phyloP scores from a whole-genome alignment of 2,113 vertebrate species.

The Syngnathus floridae region DNA sequence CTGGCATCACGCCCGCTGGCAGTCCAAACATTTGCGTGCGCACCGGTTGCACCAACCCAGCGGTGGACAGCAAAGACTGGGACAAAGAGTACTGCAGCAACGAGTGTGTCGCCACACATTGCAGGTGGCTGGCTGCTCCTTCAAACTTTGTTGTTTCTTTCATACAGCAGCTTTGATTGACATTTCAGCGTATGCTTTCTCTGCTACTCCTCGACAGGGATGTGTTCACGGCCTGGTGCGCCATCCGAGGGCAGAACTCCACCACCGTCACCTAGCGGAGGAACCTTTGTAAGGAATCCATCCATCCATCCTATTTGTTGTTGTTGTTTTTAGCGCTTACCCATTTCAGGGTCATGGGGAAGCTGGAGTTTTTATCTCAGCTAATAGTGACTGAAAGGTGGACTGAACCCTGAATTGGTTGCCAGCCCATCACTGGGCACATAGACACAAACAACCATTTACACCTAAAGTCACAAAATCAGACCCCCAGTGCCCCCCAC shows the following conservation, averaged over 20 bases:
- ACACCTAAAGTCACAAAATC: not conserved
- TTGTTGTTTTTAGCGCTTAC: not conserved
- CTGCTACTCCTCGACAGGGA: slow-evolving; percentile 54
- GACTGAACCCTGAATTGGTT: not conserved
- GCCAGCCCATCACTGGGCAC: not conserved
- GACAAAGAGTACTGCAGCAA: slow-evolving; percentile 89
- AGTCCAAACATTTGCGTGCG: slow-evolving; percentile 76
- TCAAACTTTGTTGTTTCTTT: not conserved
- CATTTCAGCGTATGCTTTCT: not conserved
- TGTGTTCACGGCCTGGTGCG: slow-evolving; percentile 75
- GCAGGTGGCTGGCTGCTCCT: slow-evolving; percentile 71
- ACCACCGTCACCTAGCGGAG: slow-evolving; percentile 65
- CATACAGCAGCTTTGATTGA: not conserved
- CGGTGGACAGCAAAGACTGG: slow-evolving; percentile 84
- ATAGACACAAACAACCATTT: not conserved
- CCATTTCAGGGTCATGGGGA: not conserved
- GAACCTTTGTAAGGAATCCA: not conserved
- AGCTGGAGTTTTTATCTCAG: not conserved
- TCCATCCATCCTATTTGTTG: not conserved
- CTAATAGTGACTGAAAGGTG: not conserved
- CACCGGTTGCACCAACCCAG: slow-evolving; percentile 80
- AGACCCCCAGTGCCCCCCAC: not conserved
- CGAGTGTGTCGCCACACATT: slow-evolving; percentile 87
- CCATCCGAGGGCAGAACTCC: slow-evolving; percentile 69
- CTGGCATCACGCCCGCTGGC: slow-evolving; percentile 34